These are phyloP conservation scores for Drosophila cardini DNA, from an alignment of 1,140 invertebrate genomes.

Conservation along the genomic window DNA sequence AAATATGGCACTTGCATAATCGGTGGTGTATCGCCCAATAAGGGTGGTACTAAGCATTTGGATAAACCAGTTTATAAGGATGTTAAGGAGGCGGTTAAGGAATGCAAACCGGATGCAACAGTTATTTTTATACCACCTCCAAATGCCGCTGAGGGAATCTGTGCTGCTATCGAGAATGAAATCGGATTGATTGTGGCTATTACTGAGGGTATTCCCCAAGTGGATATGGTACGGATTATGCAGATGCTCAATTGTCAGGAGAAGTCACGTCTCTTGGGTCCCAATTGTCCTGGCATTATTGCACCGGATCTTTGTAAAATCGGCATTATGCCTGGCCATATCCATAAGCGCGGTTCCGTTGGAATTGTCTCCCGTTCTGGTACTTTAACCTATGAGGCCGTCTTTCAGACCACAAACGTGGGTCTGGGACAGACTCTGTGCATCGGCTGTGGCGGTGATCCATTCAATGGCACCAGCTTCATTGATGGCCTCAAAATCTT, in stretches of 20 bases:
- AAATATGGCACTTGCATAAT: constrained; percentile 99
- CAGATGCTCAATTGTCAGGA: constrained; percentile 93
- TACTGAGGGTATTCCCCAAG: constrained; percentile 98
- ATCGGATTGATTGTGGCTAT: constrained; percentile 98
- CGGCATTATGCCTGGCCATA: constrained; percentile 99
- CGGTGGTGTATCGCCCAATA: constrained; percentile 98
- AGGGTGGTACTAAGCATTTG: constrained; percentile 96
- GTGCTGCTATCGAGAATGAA: constrained; percentile 98
- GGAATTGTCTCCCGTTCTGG: constrained; percentile 99
- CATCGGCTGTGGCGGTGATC: constrained; percentile 99
- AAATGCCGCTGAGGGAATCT: constrained; percentile 94
- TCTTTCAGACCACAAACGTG: constrained; percentile 96
- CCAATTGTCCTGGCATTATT: constrained; percentile 99
- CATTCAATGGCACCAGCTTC: constrained; percentile 99
- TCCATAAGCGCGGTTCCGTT: constrained; percentile 95
- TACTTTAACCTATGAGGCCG: constrained; percentile 99
- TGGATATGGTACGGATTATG: constrained; percentile 99
- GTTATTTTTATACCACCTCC: constrained; percentile 99
- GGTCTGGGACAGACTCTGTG: constrained; percentile 98
- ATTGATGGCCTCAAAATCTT: constrained; percentile 99
- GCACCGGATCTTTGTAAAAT: constrained; percentile 99
- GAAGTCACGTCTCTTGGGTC: constrained; percentile 97
- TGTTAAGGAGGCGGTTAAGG: constrained; percentile 92
- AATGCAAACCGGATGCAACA: constrained; percentile 93
- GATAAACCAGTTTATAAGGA: constrained; percentile 96